A percentile compares a stretch with the other conserved stretches of the same genome.
Evolutionary conservation across 2,797 vertebrate genomes (phyloP).

Genomic region (Geotrypetes seraphini): DNA sequence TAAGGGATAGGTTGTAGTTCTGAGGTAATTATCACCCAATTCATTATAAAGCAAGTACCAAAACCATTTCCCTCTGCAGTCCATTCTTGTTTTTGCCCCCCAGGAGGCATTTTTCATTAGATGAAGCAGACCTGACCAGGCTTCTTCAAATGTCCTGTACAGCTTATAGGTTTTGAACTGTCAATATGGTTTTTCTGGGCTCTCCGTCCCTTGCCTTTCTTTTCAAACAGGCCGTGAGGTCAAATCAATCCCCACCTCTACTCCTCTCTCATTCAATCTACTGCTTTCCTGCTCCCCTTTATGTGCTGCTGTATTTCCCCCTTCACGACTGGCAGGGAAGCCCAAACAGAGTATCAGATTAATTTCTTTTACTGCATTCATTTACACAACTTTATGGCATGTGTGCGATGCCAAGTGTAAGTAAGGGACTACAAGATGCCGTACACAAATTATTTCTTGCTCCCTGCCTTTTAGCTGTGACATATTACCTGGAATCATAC

Average conservation of each 20-base stretch:
- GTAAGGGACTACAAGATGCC: not conserved
- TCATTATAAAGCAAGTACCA: too few species aligned
- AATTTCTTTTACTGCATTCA: slow-evolving; percentile 4
- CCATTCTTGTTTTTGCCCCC: too few species aligned
- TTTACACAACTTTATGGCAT: slow-evolving; percentile 11
- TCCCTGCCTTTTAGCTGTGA: slow-evolving; percentile 4
- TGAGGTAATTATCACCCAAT: too few species aligned
- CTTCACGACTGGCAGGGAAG: slow-evolving; percentile 1
- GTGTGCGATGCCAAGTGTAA: not conserved
- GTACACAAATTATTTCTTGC: not conserved
- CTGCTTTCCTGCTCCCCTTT: not conserved
- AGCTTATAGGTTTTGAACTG: not conserved
- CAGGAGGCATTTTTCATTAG: too few species aligned
- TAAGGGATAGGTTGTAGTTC: too few species aligned
- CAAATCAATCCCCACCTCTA: slow-evolving; percentile 15
- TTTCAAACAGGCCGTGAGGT: slow-evolving; percentile 6
- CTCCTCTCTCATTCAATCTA: not conserved
- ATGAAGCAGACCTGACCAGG: too few species aligned
- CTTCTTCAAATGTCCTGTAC: too few species aligned
- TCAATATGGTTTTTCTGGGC: not conserved
- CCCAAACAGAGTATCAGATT: not conserved
- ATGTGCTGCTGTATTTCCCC: slow-evolving; percentile 6
- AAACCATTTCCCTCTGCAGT: too few species aligned
- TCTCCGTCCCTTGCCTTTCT: not conserved
- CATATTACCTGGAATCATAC: slow-evolving; percentile 8